Percentiles rank a stretch among this genome's conserved stretches.
Conservation (phyloP, 2,797 vertebrate genomes). For the Chaetodon trifasciatus region DNA sequence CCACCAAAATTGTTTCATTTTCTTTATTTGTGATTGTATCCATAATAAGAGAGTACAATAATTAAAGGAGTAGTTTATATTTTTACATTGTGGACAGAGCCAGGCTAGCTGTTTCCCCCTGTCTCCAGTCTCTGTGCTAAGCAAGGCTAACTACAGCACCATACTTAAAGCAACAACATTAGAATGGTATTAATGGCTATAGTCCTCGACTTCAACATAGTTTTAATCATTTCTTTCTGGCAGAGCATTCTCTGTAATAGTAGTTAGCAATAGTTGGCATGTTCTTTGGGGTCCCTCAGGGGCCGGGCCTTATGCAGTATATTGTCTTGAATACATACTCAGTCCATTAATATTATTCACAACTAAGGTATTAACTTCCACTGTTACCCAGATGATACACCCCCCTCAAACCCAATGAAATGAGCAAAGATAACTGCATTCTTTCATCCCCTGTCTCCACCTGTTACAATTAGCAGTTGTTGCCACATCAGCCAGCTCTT, state of each 20-base stretch:
- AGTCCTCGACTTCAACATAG: neutral
- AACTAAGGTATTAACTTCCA: neutral
- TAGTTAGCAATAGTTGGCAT: neutral
- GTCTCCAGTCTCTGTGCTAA: neutral
- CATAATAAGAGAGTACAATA: neutral
- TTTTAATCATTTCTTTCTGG: neutral
- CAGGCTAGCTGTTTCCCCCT: neutral
- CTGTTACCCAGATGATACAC: neutral
- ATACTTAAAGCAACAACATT: neutral
- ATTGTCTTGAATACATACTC: neutral
- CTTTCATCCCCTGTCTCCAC: neutral
- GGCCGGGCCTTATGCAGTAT: neutral
- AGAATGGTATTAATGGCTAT: neutral
- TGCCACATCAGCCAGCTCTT: too few relatives aligned
- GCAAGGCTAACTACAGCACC: neutral
- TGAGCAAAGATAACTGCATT: neutral
- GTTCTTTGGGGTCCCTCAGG: neutral
- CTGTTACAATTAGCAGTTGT: too few relatives aligned
- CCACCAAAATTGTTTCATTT: neutral
- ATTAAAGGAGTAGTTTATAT: neutral
- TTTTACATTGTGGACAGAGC: neutral
- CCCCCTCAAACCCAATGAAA: neutral
- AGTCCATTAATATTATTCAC: neutral
- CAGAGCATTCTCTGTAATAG: neutral
- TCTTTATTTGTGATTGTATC: neutral